Base-by-base conservation (phyloP, 1,140 invertebrate genomes). In the Camponotus floridanus region DNA sequence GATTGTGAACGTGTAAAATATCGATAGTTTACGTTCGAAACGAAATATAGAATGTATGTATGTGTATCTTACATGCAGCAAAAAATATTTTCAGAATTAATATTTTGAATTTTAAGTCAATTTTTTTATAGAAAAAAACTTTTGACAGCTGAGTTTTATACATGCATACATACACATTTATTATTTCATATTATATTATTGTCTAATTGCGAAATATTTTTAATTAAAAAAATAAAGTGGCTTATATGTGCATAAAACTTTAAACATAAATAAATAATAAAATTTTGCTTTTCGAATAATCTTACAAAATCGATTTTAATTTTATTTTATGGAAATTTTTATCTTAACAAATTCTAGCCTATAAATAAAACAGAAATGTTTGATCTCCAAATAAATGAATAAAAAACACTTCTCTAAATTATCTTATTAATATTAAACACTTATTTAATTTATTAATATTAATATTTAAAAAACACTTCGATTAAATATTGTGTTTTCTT, bases 21-120 rank as follows among this genome's bases (percentile, higher is more conserved):
- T 80, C 64, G 45, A 21, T 21, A 74, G 55, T 74, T 83, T 45
- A 61, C n/a, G 57, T 61, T n/a, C 18, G 51, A 71, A 42, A 81
- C 11, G 26, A 39, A 26, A 55, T 36, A 26, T 33, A 21, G 31
- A 8, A 21, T 15, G 3, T 51, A 51, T 18, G 11, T 13, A 48
- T 48, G 45, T 8, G n/a, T 18, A 13, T 74, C 5, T 18, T 6
- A 74, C 36, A 55, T 76, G 2, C 5, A 15, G 0, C 13, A 31
- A 68, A 42, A 57, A 80, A 70, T 36, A 80, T 70, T 80, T 78
- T 55, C 42, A 2, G 9, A 42, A 42, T 6, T 6, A 9, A n/a
- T 64, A 48, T 31, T 65, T 21, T 31, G 9, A 33, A 64, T 45
- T 55, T 71, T n/a, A 7, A 62, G n/a, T 76, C 59, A 5, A 11